Conservation (phyloP, 2,113 vertebrate species). For the Chionomys nivalis region DNA sequence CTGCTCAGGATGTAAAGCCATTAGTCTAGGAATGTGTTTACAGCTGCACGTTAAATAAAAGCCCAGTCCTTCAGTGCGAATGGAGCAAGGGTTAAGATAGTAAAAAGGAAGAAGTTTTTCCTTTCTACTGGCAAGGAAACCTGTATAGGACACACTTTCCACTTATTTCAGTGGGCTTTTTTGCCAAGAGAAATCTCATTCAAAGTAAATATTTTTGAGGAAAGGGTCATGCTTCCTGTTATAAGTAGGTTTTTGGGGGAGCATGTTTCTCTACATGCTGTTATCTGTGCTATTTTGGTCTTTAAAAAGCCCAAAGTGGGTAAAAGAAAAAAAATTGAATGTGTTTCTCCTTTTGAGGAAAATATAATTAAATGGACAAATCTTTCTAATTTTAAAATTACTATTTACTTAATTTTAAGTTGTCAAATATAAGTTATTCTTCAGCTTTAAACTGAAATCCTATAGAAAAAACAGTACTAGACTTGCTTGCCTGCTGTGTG, state of each 20-base stretch:
- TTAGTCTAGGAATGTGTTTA: slow-evolving; percentile 38
- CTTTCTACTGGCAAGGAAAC: background rate
- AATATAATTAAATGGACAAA: background rate
- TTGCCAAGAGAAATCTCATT: slow-evolving; percentile 56
- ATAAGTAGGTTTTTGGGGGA: background rate
- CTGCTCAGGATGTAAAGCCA: slow-evolving; percentile 42
- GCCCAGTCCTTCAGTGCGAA: slow-evolving; percentile 17
- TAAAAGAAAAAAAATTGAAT: background rate
- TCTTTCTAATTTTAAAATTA: slow-evolving; percentile 41
- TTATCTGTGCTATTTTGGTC: background rate
- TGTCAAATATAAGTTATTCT: background rate
- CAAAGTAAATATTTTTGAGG: slow-evolving; percentile 32
- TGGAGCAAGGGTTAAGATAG: background rate
- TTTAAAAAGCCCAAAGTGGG: slow-evolving; percentile 38
- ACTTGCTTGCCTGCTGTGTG: background rate
- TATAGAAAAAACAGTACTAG: slow-evolving; percentile 16
- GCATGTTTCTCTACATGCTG: background rate
- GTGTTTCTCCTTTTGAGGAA: background rate
- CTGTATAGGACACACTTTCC: background rate
- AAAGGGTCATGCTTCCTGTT: background rate
- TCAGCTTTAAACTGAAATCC: background rate
- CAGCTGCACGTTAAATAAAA: slow-evolving; percentile 42
- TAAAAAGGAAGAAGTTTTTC: slow-evolving; percentile 34
- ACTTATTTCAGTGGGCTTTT: slow-evolving; percentile 39
- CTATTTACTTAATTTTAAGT: background rate